Base-by-base conservation (phyloP, 2,797 vertebrate genomes). In the Percopsis omiscomaycus region DNA sequence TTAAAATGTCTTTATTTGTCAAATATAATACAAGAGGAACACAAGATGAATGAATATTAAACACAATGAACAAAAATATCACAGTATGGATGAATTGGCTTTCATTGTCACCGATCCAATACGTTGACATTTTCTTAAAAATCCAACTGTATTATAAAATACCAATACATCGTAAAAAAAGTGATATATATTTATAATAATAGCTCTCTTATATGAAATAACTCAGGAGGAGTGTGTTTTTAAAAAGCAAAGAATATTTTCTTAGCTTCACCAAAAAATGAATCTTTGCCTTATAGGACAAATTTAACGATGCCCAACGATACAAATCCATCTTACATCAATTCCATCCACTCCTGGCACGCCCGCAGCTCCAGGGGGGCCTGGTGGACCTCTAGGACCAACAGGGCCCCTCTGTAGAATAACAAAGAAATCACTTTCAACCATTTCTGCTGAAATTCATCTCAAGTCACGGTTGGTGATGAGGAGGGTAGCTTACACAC, bases 321-420 rank as follows among this genome's bases (percentile, higher is more conserved):
- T 14, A 14, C 9, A 22, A 3, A 42, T 57, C 5, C 8, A 4
- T 74, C 96, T 96, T 90, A 98, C 95, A 71, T 98, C 96, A 0
- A 98, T 96, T 59, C 96, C 96, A 6, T 98, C 95, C 37, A 98
- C 95, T 69, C 96, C 96, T 0, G 96, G 91, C 77, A 97, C 95
- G 77, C 96, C 96, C 6, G 94, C 79, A 5, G 87, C 69, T 6
- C 96, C 96, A 0, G 93, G 91, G 0, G 94, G 93, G 32, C 95
- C 96, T 0, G 80, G 79, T 16, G 91, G 92, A 0, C 95, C 96
- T 89, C 88, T 87, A 16, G 92, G 91, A 58, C 95, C 96, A 0
- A 91, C 89, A 0, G 84, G 92, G 47, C 94, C 94, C 91, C 94
- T 93, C 95, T 96, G 92, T 50, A 60, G 80, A 87, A 76, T 51